Conservation (phyloP, 1,140 invertebrate genomes). For the Lepidurus arcticus region DNA sequence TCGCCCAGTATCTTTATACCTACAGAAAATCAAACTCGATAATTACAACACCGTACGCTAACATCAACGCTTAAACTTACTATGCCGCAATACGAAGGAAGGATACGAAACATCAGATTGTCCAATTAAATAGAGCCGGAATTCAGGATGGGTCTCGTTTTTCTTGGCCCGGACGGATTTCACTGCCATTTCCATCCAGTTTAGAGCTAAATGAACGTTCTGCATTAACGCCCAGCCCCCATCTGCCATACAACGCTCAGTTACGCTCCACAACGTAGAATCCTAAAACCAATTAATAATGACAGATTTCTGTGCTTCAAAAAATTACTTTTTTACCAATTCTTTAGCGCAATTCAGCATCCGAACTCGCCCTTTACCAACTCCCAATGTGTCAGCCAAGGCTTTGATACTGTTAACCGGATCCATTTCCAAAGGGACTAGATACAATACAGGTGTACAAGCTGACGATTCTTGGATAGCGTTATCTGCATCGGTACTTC, state of each 20-base stretch:
- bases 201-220: constrained; percentile 4
- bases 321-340: background rate
- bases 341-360: background rate
- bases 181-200: background rate
- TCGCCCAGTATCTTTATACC: constrained; percentile 30
- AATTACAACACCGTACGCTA: background rate
- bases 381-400: constrained; percentile 1
- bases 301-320: constrained; percentile 18
- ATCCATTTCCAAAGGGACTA: constrained; percentile 23
- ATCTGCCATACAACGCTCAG: constrained; percentile 28
- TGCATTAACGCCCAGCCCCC: constrained; percentile 30
- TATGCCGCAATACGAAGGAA: constrained; percentile 5
- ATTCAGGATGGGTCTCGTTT: constrained; percentile 29
- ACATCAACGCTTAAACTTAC: background rate
- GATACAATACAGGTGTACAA: constrained; percentile 18
- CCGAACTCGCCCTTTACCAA: background rate
- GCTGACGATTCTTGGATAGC: constrained; percentile 24
- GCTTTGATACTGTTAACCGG: constrained; percentile 21
- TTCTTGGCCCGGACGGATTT: constrained; percentile 14
- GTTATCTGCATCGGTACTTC: background rate
- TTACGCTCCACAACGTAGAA: constrained; percentile 9
- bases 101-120: constrained; percentile 6
- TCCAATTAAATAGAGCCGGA: constrained; percentile 28
- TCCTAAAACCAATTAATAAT: background rate
- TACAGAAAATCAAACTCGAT: background rate